A percentile compares a stretch with the other conserved stretches of the same genome.
These are phyloP conservation scores for Phalacrocorax aristotelis DNA, from an alignment of 2,113 vertebrate species.

Conservation along the genomic window DNA sequence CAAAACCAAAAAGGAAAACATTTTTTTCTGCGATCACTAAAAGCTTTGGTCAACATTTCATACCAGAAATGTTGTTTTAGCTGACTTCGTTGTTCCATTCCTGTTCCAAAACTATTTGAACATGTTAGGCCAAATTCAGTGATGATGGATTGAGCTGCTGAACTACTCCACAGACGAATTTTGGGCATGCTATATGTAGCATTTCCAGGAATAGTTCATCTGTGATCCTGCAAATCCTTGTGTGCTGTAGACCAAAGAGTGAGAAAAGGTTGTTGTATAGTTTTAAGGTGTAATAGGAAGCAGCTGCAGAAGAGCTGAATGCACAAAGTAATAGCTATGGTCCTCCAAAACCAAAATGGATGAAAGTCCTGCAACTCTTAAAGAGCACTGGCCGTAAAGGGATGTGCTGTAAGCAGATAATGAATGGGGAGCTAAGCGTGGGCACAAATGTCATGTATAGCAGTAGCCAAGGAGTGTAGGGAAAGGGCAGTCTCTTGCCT, in stretches of 20 bases:
- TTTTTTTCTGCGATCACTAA: neutral
- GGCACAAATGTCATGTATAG: accelerated
- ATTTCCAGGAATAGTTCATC: neutral
- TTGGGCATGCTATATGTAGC: neutral
- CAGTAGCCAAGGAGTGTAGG: neutral
- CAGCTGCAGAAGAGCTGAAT: neutral
- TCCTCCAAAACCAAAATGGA: neutral
- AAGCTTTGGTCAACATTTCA: neutral
- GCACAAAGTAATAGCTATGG: neutral
- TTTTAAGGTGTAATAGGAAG: neutral
- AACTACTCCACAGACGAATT: neutral
- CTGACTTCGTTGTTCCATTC: neutral
- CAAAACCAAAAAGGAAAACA: neutral
- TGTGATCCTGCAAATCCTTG: neutral
- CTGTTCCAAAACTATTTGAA: neutral
- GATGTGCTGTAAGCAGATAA: neutral
- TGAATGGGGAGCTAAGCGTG: neutral
- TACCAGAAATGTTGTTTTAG: neutral
- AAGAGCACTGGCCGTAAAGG: neutral
- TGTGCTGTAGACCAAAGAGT: neutral
- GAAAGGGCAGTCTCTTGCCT: neutral
- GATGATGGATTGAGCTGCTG: neutral
- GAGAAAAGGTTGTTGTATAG: neutral
- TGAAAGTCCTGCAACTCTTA: neutral
- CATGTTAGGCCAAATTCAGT: neutral